Base-by-base conservation (phyloP, 2,888 invertebrate genomes). In the Drosophila multiciliata region DNA sequence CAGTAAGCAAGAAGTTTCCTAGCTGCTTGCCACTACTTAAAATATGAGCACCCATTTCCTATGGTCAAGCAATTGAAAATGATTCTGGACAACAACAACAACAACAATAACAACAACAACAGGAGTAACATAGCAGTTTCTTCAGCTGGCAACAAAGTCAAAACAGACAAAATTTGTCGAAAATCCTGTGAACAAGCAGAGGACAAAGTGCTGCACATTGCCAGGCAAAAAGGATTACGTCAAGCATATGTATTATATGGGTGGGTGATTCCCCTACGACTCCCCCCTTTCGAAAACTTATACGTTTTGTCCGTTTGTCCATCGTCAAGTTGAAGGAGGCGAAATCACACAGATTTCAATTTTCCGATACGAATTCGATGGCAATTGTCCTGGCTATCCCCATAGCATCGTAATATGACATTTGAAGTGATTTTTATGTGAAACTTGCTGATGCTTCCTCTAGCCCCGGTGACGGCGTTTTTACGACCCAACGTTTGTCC, bases 391-490 rank as follows among this genome's bases (percentile, higher is more conserved):
- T 57, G 69, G 77, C 68, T 72, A 67, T 86, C 66, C 68, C 57
- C 53, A 63, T 63, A 64, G 67, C 84, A 67, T 75, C 84, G 69
- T 87, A 90, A 87, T 90, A 87, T 87, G 90, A 90, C 86, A 87
- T 87, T 87, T 87, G 90, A 87, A 87, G 90, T 90, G 86, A 87
- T 87, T 87, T 87, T 87, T 90, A 89, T 87, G 90, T 90, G 89
- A 89, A 86, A 83, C 84, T 86, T 87, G 87, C 90, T 90, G 89
- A 89, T 85, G 86, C 83, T 90, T 88, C 80, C 89, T 83, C 11
- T 7, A 1, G 57, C 78, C 73, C 74, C 72, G 63, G 66, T 68
- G 73, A 65, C 42, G 67, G 63, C 38, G 62, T 63, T 82, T 90
- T 90, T 86, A 85, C 69, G 82, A 78, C 85, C 82, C 70, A 73